Conservation (phyloP, 2,888 invertebrate genomes). For the Oscheius myriophilus region DNA sequence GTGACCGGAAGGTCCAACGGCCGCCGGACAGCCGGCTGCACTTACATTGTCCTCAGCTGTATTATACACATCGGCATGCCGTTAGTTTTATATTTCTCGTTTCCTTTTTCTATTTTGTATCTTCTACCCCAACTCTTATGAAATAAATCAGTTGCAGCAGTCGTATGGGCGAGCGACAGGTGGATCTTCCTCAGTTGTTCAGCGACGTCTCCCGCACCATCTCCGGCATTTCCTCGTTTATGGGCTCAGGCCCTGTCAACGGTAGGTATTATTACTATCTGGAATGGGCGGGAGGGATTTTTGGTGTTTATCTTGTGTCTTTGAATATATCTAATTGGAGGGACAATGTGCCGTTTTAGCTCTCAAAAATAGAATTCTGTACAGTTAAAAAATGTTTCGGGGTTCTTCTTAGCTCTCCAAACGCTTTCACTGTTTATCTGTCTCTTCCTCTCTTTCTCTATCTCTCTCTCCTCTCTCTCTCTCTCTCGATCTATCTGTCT, state of each 20-base stretch:
- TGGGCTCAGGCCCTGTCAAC: slow-evolving; percentile 45
- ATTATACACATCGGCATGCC: too few relatives aligned
- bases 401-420: too few relatives aligned
- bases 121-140: neutral
- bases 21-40: too few relatives aligned
- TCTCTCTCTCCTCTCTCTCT: slow-evolving; percentile 1
- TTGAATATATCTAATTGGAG: too few relatives aligned
- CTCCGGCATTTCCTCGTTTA: slow-evolving; percentile 57
- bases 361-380: too few relatives aligned
- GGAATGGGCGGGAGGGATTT: too few relatives aligned
- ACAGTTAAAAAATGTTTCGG: too few relatives aligned
- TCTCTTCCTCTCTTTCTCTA: slow-evolving; percentile 9
- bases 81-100: neutral
- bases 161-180: slow-evolving; percentile 57
- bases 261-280: slow-evolving; percentile 14
- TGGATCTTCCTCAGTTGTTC: slow-evolving; percentile 63
- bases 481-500: neutral
- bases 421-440: neutral
- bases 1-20: too few relatives aligned
- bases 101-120: neutral
- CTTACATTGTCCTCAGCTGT: too few relatives aligned
- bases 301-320: neutral
- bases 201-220: slow-evolving; percentile 66
- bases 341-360: too few relatives aligned
- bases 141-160: slow-evolving; percentile 8